Percentiles rank a stretch among this genome's conserved stretches.
Evolutionary conservation across 2,113 vertebrate species (phyloP).

Genomic region (Pseudolaguvia tuberculata): DNA sequence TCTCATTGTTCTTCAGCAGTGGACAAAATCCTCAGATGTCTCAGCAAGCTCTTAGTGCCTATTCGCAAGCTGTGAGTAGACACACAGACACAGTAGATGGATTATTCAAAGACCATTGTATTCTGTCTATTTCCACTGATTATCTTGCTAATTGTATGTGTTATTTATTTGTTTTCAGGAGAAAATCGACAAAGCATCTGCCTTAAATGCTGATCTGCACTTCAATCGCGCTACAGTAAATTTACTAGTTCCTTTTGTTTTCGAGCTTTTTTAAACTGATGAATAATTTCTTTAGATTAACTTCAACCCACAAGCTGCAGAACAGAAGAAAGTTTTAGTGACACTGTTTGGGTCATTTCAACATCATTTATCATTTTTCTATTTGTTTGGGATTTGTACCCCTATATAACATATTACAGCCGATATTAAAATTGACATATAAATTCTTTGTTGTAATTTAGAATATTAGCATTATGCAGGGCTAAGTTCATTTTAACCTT

Average conservation of each 20-base stretch:
- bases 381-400: background rate
- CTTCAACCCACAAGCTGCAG: background rate
- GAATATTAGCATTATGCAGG: background rate
- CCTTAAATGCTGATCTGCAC: slow-evolving; percentile 81
- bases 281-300: background rate
- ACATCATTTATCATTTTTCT: background rate
- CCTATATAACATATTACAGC: background rate
- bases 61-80: slow-evolving; percentile 80
- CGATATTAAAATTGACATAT: background rate
- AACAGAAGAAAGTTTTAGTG: background rate
- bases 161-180: slow-evolving; percentile 63
- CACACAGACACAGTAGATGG: background rate
- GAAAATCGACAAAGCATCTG: slow-evolving; percentile 76
- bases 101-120: background rate
- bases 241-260: background rate
- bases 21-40: slow-evolving; percentile 85
- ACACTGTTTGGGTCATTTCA: background rate
- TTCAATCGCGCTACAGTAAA: slow-evolving; percentile 82
- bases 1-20: slow-evolving; percentile 83
- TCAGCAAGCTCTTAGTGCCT: slow-evolving; percentile 83
- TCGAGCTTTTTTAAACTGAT: background rate
- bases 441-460: background rate
- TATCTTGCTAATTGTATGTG: slow-evolving; percentile 12
- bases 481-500: background rate
- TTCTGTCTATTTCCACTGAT: background rate